Conservation (phyloP, 2,113 vertebrate genomes). For the Hirundichthys speculiger region DNA sequence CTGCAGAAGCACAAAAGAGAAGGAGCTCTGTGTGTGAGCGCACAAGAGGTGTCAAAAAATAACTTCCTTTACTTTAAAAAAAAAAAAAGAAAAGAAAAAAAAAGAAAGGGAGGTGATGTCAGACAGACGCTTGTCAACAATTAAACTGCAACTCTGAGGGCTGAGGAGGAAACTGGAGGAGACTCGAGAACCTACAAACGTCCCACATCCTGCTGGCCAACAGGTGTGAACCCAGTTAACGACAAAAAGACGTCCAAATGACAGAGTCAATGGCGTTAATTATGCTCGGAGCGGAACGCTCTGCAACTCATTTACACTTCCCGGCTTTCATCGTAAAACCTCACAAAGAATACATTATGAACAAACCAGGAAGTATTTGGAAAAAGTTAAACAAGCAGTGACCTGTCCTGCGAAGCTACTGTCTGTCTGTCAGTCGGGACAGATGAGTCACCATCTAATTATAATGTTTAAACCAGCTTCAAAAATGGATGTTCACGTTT, state of each 20-base stretch:
- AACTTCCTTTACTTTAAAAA: no score
- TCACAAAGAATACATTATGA: background rate
- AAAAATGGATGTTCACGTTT: no score
- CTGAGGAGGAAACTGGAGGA: background rate
- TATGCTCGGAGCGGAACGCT: background rate
- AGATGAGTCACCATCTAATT: no score
- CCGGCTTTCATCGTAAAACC: no score
- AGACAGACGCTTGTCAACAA: no score
- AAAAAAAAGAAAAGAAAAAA: background rate
- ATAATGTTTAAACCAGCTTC: no score
- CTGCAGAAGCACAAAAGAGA: conserved; percentile 67
- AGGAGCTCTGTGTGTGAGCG: background rate
- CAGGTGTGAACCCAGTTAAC: background rate
- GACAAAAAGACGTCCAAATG: background rate
- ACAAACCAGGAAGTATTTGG: background rate
- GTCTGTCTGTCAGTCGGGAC: background rate
- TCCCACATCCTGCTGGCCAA: background rate
- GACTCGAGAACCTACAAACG: background rate
- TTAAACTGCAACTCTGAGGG: background rate
- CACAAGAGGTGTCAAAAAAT: no score
- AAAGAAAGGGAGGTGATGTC: no score
- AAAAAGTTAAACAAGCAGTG: background rate
- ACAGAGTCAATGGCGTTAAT: background rate
- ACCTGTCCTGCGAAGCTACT: background rate
- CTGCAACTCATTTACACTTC: no score